These are phyloP conservation scores for Seriola rivoliana DNA, from an alignment of 2,113 vertebrate species.

Conservation along the genomic window DNA sequence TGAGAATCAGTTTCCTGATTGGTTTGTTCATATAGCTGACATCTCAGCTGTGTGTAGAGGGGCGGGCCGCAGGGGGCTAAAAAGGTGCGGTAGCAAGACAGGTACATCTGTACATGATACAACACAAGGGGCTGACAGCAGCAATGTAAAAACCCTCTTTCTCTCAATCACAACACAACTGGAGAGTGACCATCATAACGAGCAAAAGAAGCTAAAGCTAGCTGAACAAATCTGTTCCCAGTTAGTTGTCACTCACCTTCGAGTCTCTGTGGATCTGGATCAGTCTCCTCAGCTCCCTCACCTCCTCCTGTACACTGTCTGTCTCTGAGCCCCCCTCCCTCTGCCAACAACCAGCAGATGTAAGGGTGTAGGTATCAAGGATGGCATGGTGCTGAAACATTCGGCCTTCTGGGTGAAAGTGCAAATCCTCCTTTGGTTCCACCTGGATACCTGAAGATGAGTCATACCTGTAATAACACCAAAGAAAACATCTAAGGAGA, in stretches of 20 bases:
- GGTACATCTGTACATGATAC: not conserved
- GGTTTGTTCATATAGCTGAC: too few species aligned
- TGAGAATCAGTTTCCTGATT: too few species aligned
- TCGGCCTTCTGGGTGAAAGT: slow-evolving; percentile 81
- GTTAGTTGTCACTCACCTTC: slow-evolving; percentile 52
- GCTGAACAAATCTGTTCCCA: too few species aligned
- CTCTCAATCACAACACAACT: not conserved
- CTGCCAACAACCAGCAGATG: slow-evolving; percentile 54
- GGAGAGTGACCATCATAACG: too few species aligned
- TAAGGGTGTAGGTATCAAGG: slow-evolving; percentile 86
- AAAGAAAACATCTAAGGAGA: slow-evolving; percentile 1
- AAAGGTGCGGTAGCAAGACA: too few species aligned
- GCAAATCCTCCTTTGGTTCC: slow-evolving; percentile 80
- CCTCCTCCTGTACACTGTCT: slow-evolving; percentile 70
- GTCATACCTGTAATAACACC: slow-evolving; percentile 74
- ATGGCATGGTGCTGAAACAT: slow-evolving; percentile 86
- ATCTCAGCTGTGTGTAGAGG: too few species aligned
- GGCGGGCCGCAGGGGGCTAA: too few species aligned
- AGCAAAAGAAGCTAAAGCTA: too few species aligned
- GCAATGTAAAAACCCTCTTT: not conserved
- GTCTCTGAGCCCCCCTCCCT: slow-evolving; percentile 69
- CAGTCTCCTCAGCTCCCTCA: slow-evolving; percentile 79
- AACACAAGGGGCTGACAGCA: not conserved
- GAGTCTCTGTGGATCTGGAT: slow-evolving; percentile 45
- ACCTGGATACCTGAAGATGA: slow-evolving; percentile 79